These are phyloP conservation scores for Epizoanthus stellaris DNA, from an alignment of 92 coral and sea anemone genomes.

Conservation along the genomic window DNA sequence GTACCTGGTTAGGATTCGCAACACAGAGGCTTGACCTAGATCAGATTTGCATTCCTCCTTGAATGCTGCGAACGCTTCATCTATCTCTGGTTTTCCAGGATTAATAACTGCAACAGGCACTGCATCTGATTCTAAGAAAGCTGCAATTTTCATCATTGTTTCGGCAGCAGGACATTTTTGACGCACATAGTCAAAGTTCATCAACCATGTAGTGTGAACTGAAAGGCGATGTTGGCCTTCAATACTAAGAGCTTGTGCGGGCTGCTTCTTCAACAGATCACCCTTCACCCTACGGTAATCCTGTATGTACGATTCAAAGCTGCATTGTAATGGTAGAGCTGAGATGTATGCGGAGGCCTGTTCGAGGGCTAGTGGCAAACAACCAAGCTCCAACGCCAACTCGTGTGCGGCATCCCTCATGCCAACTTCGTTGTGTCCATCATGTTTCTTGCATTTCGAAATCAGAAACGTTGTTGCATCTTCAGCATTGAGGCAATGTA, in stretches of 20 bases:
- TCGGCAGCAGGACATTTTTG: slow-evolving; percentile 16
- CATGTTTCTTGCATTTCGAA: not conserved
- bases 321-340: not conserved
- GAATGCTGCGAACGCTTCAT: not conserved
- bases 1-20: slow-evolving; percentile 11
- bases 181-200: slow-evolving; percentile 52
- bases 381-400: not conserved
- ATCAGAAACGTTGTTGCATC: slow-evolving; percentile 15
- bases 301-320: not conserved
- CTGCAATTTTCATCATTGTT: slow-evolving; percentile 8
- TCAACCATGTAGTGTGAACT: slow-evolving; percentile 62
- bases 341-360: slow-evolving; percentile 10
- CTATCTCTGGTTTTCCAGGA: slow-evolving; percentile 28
- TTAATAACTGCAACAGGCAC: slow-evolving; percentile 24
- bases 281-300: not conserved
- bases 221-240: slow-evolving; percentile 58
- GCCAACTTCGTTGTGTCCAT: not conserved
- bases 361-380: slow-evolving; percentile 1
- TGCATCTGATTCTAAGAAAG: slow-evolving; percentile 19
- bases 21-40: not conserved
- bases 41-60: not conserved
- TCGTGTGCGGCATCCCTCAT: not conserved
- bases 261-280: slow-evolving; percentile 11
- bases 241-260: slow-evolving; percentile 9
- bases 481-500: not conserved